These are phyloP conservation scores for Ailurus styani DNA, from an alignment of 2,113 vertebrate genomes.

Conservation along the genomic window DNA sequence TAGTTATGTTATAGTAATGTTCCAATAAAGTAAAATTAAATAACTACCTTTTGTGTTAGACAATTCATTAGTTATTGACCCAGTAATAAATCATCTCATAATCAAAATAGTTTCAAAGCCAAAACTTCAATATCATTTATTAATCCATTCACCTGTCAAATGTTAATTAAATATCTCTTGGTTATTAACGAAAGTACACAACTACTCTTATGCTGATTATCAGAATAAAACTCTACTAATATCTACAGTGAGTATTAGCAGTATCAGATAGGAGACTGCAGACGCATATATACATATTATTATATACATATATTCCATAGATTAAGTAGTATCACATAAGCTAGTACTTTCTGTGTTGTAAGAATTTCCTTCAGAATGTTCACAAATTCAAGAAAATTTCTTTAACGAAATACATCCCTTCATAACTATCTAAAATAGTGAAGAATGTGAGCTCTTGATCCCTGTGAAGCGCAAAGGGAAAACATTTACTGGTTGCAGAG, in stretches of 20 bases:
- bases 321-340: not conserved
- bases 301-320: not conserved
- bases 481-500: not conserved
- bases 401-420: not conserved
- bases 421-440: not conserved
- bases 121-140: not conserved
- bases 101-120: not conserved
- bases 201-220: not conserved
- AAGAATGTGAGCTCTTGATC: not conserved
- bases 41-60: not conserved
- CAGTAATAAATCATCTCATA: not conserved
- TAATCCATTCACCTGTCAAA: not conserved
- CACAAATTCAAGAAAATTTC: not conserved
- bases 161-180: not conserved
- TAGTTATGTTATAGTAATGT: not conserved
- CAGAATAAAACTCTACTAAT: not conserved
- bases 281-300: not conserved
- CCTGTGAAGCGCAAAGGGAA: not conserved
- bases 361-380: not conserved
- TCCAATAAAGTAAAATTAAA: not conserved
- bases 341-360: not conserved
- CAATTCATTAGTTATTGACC: not conserved
- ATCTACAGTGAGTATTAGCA: not conserved
- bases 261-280: not conserved
- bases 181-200: not conserved